Conservation (phyloP, 2,888 invertebrate species). For the Callyntrura sp. region DNA sequence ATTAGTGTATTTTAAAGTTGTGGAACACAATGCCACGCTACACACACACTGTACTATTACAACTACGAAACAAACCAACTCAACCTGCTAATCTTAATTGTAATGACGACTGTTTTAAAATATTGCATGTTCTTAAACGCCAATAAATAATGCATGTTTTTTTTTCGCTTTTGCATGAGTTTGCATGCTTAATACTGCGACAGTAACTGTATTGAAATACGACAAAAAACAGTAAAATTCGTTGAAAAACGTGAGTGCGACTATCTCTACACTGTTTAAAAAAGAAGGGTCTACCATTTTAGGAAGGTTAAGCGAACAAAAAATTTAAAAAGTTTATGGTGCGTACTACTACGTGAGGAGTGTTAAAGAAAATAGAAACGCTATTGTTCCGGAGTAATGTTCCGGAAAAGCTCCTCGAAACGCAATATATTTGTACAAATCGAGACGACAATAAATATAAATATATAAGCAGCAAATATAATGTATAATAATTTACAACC, state of each 20-base stretch:
- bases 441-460: slow-evolving; percentile 51
- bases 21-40: background rate
- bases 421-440: slow-evolving; percentile 76
- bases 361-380: background rate
- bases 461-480: background rate
- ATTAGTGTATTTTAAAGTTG: background rate
- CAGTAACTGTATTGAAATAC: background rate
- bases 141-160: slow-evolving; percentile 34
- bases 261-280: slow-evolving; percentile 3
- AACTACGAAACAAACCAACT: background rate
- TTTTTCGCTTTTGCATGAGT: slow-evolving; percentile 51
- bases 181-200: slow-evolving; percentile 57
- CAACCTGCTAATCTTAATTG: slow-evolving; percentile 8
- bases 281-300: slow-evolving; percentile 64
- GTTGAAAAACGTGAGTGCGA: slow-evolving; percentile 12
- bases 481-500: background rate
- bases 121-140: slow-evolving; percentile 43
- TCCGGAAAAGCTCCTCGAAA: slow-evolving; percentile 12
- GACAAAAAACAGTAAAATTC: slow-evolving; percentile 47
- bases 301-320: slow-evolving; percentile 2
- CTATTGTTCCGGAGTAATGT: background rate
- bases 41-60: background rate
- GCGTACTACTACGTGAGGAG: background rate
- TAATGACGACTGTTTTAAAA: slow-evolving; percentile 30
- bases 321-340: background rate